phyloP scores from a whole-genome alignment of 2,113 vertebrate genomes.

The Arothron firmamentum region DNA sequence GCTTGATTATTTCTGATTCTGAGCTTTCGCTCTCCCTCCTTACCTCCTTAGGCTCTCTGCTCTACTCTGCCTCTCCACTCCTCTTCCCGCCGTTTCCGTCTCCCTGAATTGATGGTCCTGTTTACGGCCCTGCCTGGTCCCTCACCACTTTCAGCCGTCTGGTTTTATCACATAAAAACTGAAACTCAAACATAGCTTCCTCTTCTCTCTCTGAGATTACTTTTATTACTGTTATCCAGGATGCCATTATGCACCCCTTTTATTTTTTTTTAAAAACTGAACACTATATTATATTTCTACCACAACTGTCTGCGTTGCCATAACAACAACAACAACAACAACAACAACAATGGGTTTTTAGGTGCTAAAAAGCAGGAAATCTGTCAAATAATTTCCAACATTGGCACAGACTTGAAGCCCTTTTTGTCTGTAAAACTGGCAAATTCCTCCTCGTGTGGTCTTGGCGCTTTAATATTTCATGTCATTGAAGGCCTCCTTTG shows the following conservation, averaged over 20 bases:
- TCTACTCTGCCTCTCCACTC: constrained; percentile 36
- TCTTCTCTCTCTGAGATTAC: not conserved
- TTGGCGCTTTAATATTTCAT: constrained; percentile 60
- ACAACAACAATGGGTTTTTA: too few species aligned
- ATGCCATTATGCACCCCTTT: constrained; percentile 1
- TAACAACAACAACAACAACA: not conserved
- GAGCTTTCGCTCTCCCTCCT: constrained; percentile 46
- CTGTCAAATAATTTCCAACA: constrained; percentile 8
- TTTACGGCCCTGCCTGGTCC: too few species aligned
- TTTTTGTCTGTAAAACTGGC: constrained; percentile 20
- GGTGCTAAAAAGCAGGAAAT: too few species aligned
- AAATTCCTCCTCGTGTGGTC: constrained; percentile 40
- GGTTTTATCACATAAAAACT: not conserved
- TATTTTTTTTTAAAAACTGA: too few species aligned
- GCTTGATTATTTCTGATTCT: constrained; percentile 66
- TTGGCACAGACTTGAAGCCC: constrained; percentile 11
- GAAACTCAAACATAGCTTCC: not conserved
- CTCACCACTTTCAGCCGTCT: not conserved
- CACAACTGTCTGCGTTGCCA: too few species aligned
- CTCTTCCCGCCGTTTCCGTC: constrained; percentile 13
- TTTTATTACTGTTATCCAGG: not conserved
- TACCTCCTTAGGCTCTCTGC: constrained; percentile 39
- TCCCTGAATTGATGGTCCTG: constrained; percentile 6
- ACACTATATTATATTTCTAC: not conserved
- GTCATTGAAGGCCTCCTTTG: constrained; percentile 52